A percentile compares a stretch with the other conserved stretches of the same genome.
These are phyloP conservation scores for Umimayanthus kanabou DNA, from an alignment of 92 coral and sea anemone species.

Conservation along the genomic window DNA sequence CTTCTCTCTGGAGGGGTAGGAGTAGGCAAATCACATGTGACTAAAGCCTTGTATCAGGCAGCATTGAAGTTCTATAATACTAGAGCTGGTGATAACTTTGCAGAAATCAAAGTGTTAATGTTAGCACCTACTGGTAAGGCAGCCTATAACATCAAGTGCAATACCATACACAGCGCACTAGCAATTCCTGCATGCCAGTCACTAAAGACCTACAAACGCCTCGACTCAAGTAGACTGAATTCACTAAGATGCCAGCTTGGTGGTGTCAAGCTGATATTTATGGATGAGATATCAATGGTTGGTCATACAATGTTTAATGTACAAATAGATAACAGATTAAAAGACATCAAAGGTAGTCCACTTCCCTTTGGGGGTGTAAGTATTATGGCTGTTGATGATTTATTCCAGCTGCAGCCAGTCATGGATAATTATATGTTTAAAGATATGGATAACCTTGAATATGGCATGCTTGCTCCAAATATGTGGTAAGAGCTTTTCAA, in stretches of 20 bases:
- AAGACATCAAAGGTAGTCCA: no score
- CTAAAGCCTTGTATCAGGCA: conserved; percentile 76
- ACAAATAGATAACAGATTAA: no score
- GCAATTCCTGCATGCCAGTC: no score
- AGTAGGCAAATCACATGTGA: conserved; percentile 74
- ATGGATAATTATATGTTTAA: conserved; percentile 58
- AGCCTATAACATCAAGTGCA: conserved; percentile 1
- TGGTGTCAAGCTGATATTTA: neutral
- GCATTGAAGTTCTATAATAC: conserved; percentile 7
- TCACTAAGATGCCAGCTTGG: neutral
- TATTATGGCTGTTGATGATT: conserved; percentile 61
- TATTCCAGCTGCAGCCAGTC: conserved; percentile 64
- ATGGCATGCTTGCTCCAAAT: neutral
- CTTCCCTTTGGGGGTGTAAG: no score
- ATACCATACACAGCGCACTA: neutral
- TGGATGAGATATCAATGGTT: neutral
- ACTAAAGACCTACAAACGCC: neutral
- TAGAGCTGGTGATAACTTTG: conserved; percentile 33
- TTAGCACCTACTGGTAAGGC: conserved; percentile 26
- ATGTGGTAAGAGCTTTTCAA: no score
- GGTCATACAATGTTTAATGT: no score
- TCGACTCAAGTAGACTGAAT: no score
- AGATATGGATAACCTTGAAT: conserved; percentile 47
- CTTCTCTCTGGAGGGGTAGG: conserved; percentile 72
- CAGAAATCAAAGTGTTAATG: conserved; percentile 25